Percentiles rank a stretch among this genome's conserved stretches.
Evolutionary conservation across 2,888 invertebrate genomes (phyloP).

Genomic region (Elgonia sp.): DNA sequence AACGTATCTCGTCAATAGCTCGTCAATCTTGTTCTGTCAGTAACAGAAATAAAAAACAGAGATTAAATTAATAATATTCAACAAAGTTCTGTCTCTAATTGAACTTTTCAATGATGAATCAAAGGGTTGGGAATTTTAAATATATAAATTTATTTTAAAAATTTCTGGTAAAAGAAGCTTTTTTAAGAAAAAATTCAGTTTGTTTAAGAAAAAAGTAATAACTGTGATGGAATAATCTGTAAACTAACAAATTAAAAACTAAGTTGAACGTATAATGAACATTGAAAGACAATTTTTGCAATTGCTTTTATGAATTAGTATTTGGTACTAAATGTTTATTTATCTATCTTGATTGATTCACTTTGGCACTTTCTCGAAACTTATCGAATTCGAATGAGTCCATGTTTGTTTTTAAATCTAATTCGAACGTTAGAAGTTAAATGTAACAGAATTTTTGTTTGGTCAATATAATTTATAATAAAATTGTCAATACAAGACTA

Average conservation of each 20-base stretch:
- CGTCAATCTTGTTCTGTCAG: conserved; percentile 64
- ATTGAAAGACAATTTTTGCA: background rate
- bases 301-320: conserved; percentile 20
- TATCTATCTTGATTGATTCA: conserved; percentile 60
- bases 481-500: background rate
- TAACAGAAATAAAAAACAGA: conserved; percentile 44
- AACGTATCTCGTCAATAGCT: too few relatives aligned
- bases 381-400: conserved; percentile 49
- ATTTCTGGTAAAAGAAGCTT: too few relatives aligned
- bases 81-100: background rate
- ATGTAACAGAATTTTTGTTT: conserved; percentile 9
- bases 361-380: conserved; percentile 50
- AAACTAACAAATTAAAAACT: background rate
- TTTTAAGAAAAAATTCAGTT: too few relatives aligned
- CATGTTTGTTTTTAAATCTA: conserved; percentile 54
- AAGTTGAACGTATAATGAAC: background rate
- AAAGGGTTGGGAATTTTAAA: too few relatives aligned
- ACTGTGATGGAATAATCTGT: background rate
- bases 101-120: background rate
- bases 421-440: conserved; percentile 41
- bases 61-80: conserved; percentile 30
- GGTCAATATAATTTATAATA: conserved; percentile 16
- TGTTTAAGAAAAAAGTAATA: too few relatives aligned
- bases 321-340: conserved; percentile 44
- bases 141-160: too few relatives aligned